phyloP scores from a whole-genome alignment of 2,797 vertebrate species.

The Chanos chanos region DNA sequence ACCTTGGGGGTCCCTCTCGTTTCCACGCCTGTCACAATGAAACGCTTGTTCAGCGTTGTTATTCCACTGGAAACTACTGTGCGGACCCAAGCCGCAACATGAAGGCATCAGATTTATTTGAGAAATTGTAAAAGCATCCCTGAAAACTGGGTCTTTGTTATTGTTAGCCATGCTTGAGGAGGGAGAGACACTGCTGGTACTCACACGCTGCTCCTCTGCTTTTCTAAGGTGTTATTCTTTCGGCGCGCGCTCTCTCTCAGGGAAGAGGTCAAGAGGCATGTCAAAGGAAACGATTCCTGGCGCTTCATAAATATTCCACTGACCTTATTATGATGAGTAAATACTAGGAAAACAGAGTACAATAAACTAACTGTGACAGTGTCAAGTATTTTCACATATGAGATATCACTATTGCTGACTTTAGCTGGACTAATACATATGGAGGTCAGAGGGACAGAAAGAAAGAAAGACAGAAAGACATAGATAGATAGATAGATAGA shows the following conservation, averaged over 20 bases:
- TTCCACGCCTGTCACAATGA: slow-evolving; percentile 71
- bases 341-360: not conserved
- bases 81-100: slow-evolving; percentile 63
- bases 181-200: slow-evolving; percentile 22
- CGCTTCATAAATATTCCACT: not conserved
- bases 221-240: slow-evolving; percentile 17
- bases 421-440: not conserved
- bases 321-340: not conserved
- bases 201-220: slow-evolving; percentile 1
- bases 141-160: slow-evolving; percentile 66
- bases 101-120: slow-evolving; percentile 75
- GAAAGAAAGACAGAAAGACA: not conserved
- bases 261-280: slow-evolving; percentile 11
- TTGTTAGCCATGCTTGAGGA: slow-evolving; percentile 53
- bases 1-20: slow-evolving; percentile 76
- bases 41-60: slow-evolving; percentile 79
- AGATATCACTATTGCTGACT: no score
- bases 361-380: no score
- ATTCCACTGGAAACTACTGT: slow-evolving; percentile 79
- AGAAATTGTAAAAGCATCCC: slow-evolving; percentile 73
- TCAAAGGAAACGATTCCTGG: not conserved
- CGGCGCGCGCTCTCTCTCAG: not conserved
- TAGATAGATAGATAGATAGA: no score
- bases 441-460: not conserved
- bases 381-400: no score